A percentile compares a stretch with the other conserved stretches of the same genome.
These are phyloP conservation scores for Trialeurodes vaporariorum DNA, from an alignment of 1,140 invertebrate species.

Conservation along the genomic window DNA sequence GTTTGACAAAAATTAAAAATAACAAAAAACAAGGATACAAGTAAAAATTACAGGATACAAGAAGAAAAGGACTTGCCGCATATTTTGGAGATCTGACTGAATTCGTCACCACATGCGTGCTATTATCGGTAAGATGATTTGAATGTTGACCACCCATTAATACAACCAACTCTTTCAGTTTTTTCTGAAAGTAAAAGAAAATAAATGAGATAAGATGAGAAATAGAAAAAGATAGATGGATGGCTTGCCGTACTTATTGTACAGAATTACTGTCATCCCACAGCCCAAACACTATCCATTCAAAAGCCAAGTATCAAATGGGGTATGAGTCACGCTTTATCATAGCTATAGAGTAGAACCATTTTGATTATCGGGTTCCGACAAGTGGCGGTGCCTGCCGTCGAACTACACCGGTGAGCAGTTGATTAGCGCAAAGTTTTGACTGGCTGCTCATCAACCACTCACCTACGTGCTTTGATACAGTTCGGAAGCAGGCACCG, in stretches of 20 bases:
- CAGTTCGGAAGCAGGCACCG: too few relatives aligned
- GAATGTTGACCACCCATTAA: background rate
- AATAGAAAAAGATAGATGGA: background rate
- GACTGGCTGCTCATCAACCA: too few relatives aligned
- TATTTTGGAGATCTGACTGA: background rate
- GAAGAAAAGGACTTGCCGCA: background rate
- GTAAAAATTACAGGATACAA: background rate
- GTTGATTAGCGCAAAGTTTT: too few relatives aligned
- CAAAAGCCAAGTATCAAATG: background rate
- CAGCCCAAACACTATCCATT: background rate
- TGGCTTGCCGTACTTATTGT: too few relatives aligned
- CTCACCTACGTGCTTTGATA: too few relatives aligned
- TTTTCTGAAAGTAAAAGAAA: background rate
- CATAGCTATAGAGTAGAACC: background rate
- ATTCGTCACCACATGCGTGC: background rate
- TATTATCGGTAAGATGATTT: background rate
- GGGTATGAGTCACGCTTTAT: background rate
- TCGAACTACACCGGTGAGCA: too few relatives aligned
- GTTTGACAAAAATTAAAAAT: too few relatives aligned
- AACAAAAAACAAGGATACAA: background rate
- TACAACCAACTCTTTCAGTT: background rate
- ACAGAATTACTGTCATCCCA: too few relatives aligned
- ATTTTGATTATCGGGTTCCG: background rate
- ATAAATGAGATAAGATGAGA: background rate
- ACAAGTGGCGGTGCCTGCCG: too few relatives aligned